Evolutionary conservation across 1,140 invertebrate species (phyloP), one percentile per base, ranked within the genome.

Genomic region (Penaeus indicus): DNA sequence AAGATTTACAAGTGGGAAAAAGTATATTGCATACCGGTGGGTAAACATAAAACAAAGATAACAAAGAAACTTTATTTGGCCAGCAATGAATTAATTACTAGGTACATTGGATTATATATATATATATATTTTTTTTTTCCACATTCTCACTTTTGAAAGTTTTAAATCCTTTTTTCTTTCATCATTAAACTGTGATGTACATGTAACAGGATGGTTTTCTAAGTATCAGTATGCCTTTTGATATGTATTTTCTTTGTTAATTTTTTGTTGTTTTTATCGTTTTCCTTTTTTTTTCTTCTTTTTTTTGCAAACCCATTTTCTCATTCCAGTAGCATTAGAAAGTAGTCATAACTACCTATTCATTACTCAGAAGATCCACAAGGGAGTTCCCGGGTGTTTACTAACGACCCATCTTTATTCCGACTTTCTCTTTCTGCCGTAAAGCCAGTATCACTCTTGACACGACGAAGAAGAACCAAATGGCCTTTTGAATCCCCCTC

Each of bases 371-470:
- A 86, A 86, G 85, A 86, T 86, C 85, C 85, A 86, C 85, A 86
- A 86, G 85, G 62, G 85, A 86, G 85, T 86, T 86, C 85, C 85
- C 64, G 60, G 64, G 47, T 67, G 78, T 60, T 42, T 86, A 32
- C 19, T 47, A 79, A 22, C 25, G 60, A 77, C 81, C 64, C 27
- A 25, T 32, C 61, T 25, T 22, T 80, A 25, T 60, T 54, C 21
- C n/a, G 19, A 60, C 27, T 61, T 61, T 61, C 47, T 38, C 64
- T 79, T 75, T 19, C 61, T 19, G 13, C 21, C 61, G 60, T 61
- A 77, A 63, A 63, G n/a, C 54, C n/a, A 61, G 63, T 32, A 79
- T 38, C 54, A 32, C 72, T 63, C 32, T 80, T 86, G 62, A 80
- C 64, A 25, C 54, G 13, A 38, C 25, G 27, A 42, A 61, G 64